Conservation (phyloP, 2,113 vertebrate genomes). For the Mirza zaza region DNA sequence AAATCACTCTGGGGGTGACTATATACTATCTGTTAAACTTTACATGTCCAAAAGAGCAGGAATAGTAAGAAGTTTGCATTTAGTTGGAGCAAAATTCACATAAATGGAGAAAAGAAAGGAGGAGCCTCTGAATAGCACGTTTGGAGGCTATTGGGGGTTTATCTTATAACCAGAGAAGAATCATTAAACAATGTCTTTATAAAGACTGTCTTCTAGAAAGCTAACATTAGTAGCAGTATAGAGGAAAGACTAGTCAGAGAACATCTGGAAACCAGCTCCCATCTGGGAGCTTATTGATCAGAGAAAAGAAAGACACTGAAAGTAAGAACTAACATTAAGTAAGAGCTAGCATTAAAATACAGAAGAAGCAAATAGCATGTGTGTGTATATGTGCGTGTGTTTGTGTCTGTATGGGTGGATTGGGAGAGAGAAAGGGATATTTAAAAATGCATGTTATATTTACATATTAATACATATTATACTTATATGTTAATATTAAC, state of each 20-base stretch:
- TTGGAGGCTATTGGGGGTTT: not conserved
- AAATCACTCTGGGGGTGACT: not conserved
- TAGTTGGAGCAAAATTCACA: not conserved
- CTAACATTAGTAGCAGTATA: not conserved
- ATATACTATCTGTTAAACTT: not conserved
- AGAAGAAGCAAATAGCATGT: not conserved
- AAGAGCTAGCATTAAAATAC: not conserved
- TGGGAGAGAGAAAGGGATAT: too few relatives aligned
- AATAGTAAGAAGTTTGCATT: not conserved
- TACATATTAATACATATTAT: too few relatives aligned
- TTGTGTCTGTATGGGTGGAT: not conserved
- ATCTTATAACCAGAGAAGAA: not conserved
- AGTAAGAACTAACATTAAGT: not conserved
- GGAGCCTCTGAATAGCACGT: not conserved
- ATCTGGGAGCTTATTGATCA: not conserved
- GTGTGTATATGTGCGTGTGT: not conserved
- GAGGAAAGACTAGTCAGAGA: not conserved
- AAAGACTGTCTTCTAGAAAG: not conserved
- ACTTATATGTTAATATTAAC: not conserved
- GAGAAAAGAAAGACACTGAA: not conserved
- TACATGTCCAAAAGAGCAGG: not conserved
- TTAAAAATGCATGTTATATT: not conserved
- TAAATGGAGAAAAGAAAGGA: not conserved
- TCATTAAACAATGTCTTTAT: not conserved
- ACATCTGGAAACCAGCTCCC: not conserved